A percentile compares a stretch with the other conserved stretches of the same genome.
Conservation (phyloP, 2,797 vertebrate genomes). For the Chrysocyon brachyurus region DNA sequence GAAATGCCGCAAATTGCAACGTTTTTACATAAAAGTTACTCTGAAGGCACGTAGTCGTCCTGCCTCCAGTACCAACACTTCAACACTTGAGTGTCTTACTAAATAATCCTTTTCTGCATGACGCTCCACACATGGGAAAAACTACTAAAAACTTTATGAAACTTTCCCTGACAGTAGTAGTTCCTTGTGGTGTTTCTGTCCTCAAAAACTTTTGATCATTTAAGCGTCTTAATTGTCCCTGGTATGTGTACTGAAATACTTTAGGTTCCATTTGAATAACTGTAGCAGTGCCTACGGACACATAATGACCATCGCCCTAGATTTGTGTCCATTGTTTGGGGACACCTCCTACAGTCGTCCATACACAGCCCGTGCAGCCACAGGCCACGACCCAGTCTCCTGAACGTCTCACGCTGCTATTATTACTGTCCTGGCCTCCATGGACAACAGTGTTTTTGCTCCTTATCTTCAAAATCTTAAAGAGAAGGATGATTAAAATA, state of each 20-base stretch:
- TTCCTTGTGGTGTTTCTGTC: neutral
- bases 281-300: neutral
- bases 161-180: neutral
- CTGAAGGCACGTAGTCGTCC: neutral
- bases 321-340: neutral
- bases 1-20: neutral
- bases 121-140: neutral
- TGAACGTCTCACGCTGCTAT: rapidly evolving
- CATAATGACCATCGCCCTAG: neutral
- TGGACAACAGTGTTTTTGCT: neutral
- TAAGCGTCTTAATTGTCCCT: neutral
- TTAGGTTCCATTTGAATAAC: neutral
- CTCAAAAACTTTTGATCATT: neutral
- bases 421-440: neutral
- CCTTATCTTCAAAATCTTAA: neutral
- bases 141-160: neutral
- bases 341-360: neutral
- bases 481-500: neutral
- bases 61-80: neutral
- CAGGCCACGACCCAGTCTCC: rapidly evolving
- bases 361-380: neutral
- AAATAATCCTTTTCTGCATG: neutral
- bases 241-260: neutral
- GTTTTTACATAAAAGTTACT: neutral
- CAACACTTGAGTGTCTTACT: neutral